Base-by-base conservation (phyloP, 2,797 vertebrate genomes). In the Psittacula echo region DNA sequence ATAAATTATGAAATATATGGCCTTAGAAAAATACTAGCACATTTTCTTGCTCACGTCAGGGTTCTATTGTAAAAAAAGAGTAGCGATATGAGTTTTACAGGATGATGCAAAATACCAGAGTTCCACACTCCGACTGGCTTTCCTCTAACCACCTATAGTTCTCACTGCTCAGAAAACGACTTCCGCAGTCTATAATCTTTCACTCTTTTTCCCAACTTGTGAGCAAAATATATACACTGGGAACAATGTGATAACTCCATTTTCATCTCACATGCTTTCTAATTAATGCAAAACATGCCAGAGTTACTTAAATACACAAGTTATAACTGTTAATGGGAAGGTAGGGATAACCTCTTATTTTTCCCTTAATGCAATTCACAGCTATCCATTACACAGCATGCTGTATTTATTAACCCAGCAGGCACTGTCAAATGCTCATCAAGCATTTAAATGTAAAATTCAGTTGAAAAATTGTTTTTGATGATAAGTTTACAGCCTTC, bases 241-340 rank as follows among this genome's bases (percentile, higher is more conserved):
- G 67, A 87, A 89, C 64, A 92, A 83, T n/a, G 26, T 34, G 53
- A 44, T 29, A 93, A 90, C 80, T 89, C 80, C 16, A 45, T 95
- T 92, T 97, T 74, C 76, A 68, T 85, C 78, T 94, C 47, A 29
- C 2, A 5, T 78, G 76, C 47, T 68, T 84, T 93, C n/a, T 72
- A 95, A 88, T 94, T 94, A 95, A 95, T 94, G 29, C 44, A 85
- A 81, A 90, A 94, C 58, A 58, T 83, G 48, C 7, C 9, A 78
- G 79, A 72, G 44, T 83, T 93, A 79, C 90, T 94, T 84, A 94
- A 95, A 96, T 85, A 73, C 8, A 19, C 24, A 29, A 90, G 68
- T 75, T 74, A 85, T 87, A 95, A 97, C 79, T 84, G 62, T 37
- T 71, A 81, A 81, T 58, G 29, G 6, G 7, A 61, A 45, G 11